Conservation (phyloP, 1,140 invertebrate species). For the Heliconius hermathena region DNA sequence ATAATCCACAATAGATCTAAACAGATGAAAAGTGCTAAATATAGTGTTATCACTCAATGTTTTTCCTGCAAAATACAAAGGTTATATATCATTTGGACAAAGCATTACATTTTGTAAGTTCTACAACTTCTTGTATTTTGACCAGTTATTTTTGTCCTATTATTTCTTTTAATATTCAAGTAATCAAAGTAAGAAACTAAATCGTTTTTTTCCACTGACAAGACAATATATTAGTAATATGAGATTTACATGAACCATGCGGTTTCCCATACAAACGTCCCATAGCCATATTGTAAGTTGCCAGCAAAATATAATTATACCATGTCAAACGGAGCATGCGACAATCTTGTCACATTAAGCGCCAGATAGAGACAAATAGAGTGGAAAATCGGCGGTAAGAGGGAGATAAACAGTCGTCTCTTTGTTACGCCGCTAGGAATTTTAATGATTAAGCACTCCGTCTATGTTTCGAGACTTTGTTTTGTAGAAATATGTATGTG, state of each 20-base stretch:
- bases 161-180: too few species aligned
- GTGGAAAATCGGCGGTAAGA: slow-evolving; percentile 69
- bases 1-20: too few species aligned
- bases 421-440: slow-evolving; percentile 61
- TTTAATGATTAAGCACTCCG: slow-evolving; percentile 72
- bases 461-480: slow-evolving; percentile 27
- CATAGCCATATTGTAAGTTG: slow-evolving; percentile 29
- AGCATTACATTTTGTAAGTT: too few species aligned
- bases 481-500: slow-evolving; percentile 9
- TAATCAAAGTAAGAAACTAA: too few species aligned
- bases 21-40: too few species aligned
- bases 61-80: too few species aligned
- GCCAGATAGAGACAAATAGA: slow-evolving; percentile 78
- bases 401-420: slow-evolving; percentile 63
- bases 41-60: too few species aligned
- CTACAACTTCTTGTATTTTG: too few species aligned
- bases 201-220: background rate
- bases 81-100: too few species aligned
- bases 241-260: background rate
- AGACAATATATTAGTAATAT: background rate
- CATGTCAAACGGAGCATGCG: slow-evolving; percentile 68
- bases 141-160: background rate
- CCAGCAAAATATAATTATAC: slow-evolving; percentile 43
- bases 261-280: slow-evolving; percentile 18
- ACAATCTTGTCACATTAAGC: slow-evolving; percentile 74